phyloP scores from a whole-genome alignment of 2,888 invertebrate species.

The Amaurobius ferox region DNA sequence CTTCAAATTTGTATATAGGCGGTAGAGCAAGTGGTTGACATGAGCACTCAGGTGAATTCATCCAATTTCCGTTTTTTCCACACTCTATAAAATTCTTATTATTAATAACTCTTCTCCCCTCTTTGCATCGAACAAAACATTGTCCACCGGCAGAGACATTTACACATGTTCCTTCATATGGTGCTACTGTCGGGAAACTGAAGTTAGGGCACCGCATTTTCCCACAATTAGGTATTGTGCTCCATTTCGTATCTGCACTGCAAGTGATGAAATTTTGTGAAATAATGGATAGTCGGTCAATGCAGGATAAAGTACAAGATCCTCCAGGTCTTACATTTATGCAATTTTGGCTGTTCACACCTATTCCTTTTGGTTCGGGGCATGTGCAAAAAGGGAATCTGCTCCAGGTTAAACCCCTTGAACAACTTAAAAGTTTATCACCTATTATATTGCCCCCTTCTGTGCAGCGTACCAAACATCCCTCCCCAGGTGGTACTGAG shows the following conservation, averaged over 20 bases:
- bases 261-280: not conserved
- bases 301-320: not conserved
- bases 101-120: not conserved
- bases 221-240: not conserved
- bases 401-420: not conserved
- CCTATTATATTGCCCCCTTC: not conserved
- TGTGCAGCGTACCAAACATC: slow-evolving; percentile 3
- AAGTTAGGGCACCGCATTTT: not conserved
- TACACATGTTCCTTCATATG: not conserved
- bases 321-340: not conserved
- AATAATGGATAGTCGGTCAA: not conserved
- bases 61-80: not conserved
- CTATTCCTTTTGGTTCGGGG: not conserved
- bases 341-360: not conserved
- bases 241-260: not conserved
- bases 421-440: not conserved
- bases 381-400: slow-evolving; percentile 14
- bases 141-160: not conserved
- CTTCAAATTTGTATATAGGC: not conserved
- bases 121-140: not conserved
- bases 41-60: not conserved
- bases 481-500: not conserved
- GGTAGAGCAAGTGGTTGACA: not conserved
- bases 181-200: not conserved
- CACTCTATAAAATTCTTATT: not conserved